Percentiles rank a stretch among this genome's conserved stretches.
phyloP scores from a whole-genome alignment of 2,888 invertebrate genomes.

The Agriopis marginaria region DNA sequence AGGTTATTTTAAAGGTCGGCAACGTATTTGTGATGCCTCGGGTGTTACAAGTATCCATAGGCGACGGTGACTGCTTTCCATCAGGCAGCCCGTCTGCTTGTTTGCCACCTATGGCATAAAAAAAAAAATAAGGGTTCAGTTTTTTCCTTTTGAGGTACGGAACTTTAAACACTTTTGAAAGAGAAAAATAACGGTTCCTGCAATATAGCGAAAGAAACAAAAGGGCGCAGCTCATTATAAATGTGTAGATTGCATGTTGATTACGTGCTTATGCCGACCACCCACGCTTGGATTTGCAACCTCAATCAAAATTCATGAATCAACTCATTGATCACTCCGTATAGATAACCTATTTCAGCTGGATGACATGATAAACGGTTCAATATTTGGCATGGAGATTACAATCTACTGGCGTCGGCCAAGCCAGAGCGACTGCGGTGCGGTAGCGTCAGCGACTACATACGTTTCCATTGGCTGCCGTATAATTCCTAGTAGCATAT shows the following conservation, averaged over 20 bases:
- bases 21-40: no score
- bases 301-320: slow-evolving; percentile 30
- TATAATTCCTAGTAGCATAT: no score
- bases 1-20: no score
- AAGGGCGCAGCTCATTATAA: background rate
- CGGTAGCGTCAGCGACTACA: background rate
- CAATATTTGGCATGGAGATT: slow-evolving; percentile 17
- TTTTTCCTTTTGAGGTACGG: no score
- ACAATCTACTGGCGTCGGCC: background rate
- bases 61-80: no score
- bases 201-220: no score
- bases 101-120: no score
- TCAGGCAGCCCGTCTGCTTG: no score
- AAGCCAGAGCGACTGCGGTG: slow-evolving; percentile 2
- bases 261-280: slow-evolving; percentile 6
- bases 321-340: slow-evolving; percentile 18
- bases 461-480: background rate
- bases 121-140: no score
- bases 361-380: slow-evolving; percentile 21
- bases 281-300: slow-evolving; percentile 15
- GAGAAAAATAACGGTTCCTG: no score
- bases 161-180: no score
- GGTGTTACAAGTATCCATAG: no score
- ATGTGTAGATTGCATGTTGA: background rate
- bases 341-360: slow-evolving; percentile 22